These are phyloP conservation scores for Drosophila nr. perissopoda DNA, from an alignment of 2,888 invertebrate genomes.

Conservation along the genomic window DNA sequence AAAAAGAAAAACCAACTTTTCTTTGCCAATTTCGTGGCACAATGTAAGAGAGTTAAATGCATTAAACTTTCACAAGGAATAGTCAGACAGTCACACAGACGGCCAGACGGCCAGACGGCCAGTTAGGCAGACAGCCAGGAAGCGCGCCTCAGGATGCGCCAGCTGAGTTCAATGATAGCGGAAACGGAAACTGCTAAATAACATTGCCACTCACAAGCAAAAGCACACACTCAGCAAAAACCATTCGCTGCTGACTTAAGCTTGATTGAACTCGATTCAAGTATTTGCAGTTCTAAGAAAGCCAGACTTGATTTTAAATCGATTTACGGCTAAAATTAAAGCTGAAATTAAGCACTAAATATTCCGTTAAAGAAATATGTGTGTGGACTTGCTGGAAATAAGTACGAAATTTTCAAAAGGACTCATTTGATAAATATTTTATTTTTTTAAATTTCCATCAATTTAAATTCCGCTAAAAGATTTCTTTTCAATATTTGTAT, in stretches of 20 bases:
- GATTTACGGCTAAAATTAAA: background rate
- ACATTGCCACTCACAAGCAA: slow-evolving; percentile 58
- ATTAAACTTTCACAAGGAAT: slow-evolving; percentile 73
- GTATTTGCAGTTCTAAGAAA: background rate
- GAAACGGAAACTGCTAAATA: slow-evolving; percentile 80
- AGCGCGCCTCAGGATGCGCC: slow-evolving; percentile 63
- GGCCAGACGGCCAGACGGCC: background rate
- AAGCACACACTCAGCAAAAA: slow-evolving; percentile 17
- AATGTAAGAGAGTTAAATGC: slow-evolving; percentile 76
- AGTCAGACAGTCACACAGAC: slow-evolving; percentile 9
- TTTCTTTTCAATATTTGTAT: background rate
- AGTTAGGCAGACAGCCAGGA: slow-evolving; percentile 25
- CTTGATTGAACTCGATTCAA: background rate
- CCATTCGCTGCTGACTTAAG: background rate
- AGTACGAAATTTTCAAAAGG: rapidly evolving
- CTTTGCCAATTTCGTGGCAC: slow-evolving; percentile 73
- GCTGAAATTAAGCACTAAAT: background rate
- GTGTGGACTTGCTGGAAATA: background rate
- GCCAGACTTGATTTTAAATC: background rate
- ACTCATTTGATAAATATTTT: rapidly evolving
- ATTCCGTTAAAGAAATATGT: background rate
- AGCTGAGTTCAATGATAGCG: slow-evolving; percentile 70
- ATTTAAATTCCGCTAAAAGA: background rate
- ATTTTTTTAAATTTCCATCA: background rate
- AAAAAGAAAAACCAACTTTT: slow-evolving; percentile 22